phyloP scores from a whole-genome alignment of 2,113 vertebrate species.

The Pongo abelii region DNA sequence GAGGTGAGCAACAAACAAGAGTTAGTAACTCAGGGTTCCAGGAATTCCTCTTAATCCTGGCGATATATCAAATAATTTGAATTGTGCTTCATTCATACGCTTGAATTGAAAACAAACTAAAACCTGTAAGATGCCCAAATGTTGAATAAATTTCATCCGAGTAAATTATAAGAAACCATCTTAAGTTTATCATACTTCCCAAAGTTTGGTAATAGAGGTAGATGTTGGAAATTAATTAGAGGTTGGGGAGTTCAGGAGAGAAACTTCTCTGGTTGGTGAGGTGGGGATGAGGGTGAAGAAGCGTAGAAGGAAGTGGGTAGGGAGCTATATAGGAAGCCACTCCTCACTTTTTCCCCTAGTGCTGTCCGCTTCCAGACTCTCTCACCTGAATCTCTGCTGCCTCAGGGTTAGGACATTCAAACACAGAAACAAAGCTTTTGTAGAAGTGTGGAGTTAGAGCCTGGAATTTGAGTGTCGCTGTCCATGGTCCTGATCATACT shows the following conservation, averaged over 20 bases:
- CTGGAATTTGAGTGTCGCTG: neutral
- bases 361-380: neutral
- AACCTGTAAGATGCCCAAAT: slow-evolving; percentile 19
- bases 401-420: neutral
- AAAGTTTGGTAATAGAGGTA: neutral
- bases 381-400: neutral
- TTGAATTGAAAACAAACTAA: slow-evolving; percentile 60
- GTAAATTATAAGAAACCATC: slow-evolving; percentile 27
- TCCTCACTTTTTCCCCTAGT: neutral
- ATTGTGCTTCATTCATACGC: slow-evolving; percentile 12
- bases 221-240: slow-evolving; percentile 33
- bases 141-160: slow-evolving; percentile 47
- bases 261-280: neutral
- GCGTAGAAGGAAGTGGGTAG: rapidly evolving
- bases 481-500: slow-evolving; percentile 59
- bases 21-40: slow-evolving; percentile 23
- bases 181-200: slow-evolving; percentile 17
- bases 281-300: neutral
- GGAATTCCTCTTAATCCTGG: slow-evolving; percentile 47
- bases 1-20: slow-evolving; percentile 25
- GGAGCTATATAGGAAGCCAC: too few relatives aligned
- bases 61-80: slow-evolving; percentile 51
- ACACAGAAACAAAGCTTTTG: neutral
- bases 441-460: too few relatives aligned
- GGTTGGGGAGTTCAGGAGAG: neutral